Evolutionary conservation across 2,888 invertebrate genomes (phyloP), one percentile per base, ranked within the genome.

Genomic region (Agrochola circellaris): DNA sequence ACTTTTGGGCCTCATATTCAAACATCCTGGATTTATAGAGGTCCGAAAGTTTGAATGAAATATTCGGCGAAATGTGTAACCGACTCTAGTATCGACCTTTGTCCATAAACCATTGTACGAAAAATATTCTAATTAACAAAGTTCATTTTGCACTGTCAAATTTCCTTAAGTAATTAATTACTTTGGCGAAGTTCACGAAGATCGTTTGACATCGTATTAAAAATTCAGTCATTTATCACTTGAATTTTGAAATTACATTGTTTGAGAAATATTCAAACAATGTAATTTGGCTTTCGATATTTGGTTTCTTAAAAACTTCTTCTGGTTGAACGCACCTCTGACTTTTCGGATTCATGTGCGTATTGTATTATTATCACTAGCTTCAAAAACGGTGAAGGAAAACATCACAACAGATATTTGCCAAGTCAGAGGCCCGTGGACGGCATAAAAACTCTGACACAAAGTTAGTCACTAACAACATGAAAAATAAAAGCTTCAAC

Each of bases 121-220:
- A 79, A 85, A 83, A 83, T 76, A 81, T 83, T 82, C 73, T 78
- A 87, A 87, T 85, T 87, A 87, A 69, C 73, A 71, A 83, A 85
- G 76, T 87, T 81, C 71, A 87, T 75, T 83, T 77, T 75, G 54
- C 54, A 71, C 69, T 87, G 87, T 85, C 81, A 85, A 85, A 80
- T 85, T 76, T 85, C 79, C 86, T 66, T 77, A 76, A 81, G 74
- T 85, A 85, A 87, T 83, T 87, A 87, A 87, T 87, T 87, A 83
- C 85, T 87, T 85, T 48, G 73, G 51, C 65, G 61, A 79, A 87
- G 75, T 85, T 87, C 51, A 70, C 81, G 72, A 65, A 81, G 75
- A 71, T 77, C 76, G 73, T 86, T 81, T 81, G 83, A 83, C 74
- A 67, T 83, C 38, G 61, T 66, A 78, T 87, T 81, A 85, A 87